Percentiles rank a stretch among this genome's conserved stretches.
These are phyloP conservation scores for Sebastes baramenuke DNA, from an alignment of 2,797 vertebrate genomes.

Conservation along the genomic window DNA sequence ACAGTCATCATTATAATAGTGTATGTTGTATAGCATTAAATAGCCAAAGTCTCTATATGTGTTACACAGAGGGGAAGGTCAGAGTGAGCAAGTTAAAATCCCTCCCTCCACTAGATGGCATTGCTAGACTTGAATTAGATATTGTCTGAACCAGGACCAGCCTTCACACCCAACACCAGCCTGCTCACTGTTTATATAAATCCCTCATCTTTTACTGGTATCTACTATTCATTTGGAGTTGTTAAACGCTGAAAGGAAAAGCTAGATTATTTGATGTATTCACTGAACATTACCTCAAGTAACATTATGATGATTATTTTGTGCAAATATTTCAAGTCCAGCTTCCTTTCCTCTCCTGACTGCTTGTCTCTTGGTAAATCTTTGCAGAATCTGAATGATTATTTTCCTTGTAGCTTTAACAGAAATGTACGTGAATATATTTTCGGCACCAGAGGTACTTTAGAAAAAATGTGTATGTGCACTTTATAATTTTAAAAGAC, in stretches of 20 bases:
- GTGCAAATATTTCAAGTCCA: not conserved
- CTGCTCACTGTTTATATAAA: not conserved
- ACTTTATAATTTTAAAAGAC: not conserved
- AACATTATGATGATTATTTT: not conserved
- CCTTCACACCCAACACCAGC: not conserved
- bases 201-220: not conserved
- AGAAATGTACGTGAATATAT: not conserved
- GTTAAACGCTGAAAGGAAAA: not conserved
- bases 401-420: not conserved
- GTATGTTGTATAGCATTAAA: not conserved
- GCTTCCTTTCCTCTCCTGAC: not conserved
- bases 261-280: not conserved
- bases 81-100: not conserved
- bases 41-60: not conserved
- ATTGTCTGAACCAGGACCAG: not conserved
- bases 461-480: not conserved
- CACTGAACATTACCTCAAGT: not conserved
- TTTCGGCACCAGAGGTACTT: not conserved
- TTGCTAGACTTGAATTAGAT: slow-evolving; percentile 57
- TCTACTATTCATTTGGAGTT: not conserved
- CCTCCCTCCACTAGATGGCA: slow-evolving; percentile 77
- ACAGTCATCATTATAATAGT: not conserved
- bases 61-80: not conserved
- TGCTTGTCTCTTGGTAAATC: not conserved
- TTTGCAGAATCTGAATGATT: not conserved